Percentiles rank a stretch among this genome's conserved stretches.
phyloP scores from a whole-genome alignment of 92 coral and sea anemone species.

The Anthopleura xanthogrammica region DNA sequence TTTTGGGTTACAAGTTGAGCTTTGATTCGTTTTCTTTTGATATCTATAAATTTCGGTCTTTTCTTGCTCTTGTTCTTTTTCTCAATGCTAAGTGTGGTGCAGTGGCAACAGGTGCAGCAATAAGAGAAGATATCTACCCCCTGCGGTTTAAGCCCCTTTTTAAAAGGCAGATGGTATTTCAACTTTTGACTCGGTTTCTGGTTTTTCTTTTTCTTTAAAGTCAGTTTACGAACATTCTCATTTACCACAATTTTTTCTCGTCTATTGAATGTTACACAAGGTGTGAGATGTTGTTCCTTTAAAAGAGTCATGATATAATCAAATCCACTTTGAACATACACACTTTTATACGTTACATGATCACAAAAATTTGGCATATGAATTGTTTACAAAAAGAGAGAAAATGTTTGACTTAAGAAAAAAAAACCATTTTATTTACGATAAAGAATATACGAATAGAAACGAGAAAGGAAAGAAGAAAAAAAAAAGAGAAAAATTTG shows the following conservation, averaged over 20 bases:
- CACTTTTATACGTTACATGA: neutral
- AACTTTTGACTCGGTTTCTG: neutral
- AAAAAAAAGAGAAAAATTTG: no score
- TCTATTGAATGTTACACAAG: neutral
- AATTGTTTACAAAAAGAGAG: no score
- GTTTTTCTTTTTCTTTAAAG: neutral
- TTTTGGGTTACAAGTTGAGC: neutral
- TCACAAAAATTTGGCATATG: neutral
- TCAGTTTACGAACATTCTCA: neutral
- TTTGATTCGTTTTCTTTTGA: neutral
- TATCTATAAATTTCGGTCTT: neutral
- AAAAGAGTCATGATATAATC: neutral
- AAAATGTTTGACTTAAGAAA: neutral
- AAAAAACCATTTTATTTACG: neutral
- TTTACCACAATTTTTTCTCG: neutral
- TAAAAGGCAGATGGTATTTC: neutral
- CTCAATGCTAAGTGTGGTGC: neutral
- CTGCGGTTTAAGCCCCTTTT: neutral
- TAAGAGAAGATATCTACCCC: neutral
- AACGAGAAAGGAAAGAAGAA: no score
- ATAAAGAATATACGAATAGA: neutral
- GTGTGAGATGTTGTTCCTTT: neutral
- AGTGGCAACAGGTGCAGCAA: slow-evolving; percentile 3
- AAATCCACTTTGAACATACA: neutral
- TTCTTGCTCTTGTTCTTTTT: neutral